Evolutionary conservation across 2,888 invertebrate species (phyloP).

Genomic region (Melieria crassipennis): DNA sequence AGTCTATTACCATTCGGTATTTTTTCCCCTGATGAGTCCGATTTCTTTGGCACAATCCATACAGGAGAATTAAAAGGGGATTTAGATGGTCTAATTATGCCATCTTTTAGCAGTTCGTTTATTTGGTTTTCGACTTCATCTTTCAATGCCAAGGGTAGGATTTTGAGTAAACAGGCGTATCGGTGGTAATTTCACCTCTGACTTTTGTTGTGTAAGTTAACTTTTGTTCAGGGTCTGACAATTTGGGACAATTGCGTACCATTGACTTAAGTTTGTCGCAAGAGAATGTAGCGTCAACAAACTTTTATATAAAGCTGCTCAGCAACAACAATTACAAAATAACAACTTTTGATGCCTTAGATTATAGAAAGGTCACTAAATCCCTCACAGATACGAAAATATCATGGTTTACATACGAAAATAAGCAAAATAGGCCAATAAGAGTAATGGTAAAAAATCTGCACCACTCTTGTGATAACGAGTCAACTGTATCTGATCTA

Average conservation of each 20-base stretch:
- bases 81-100: no score
- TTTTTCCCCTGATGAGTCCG: background rate
- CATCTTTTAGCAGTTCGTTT: no score
- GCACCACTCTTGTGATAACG: slow-evolving; percentile 19
- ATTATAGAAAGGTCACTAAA: slow-evolving; percentile 14
- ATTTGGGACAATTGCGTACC: no score
- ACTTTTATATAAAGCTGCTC: background rate
- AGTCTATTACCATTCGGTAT: background rate
- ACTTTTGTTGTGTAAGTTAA: no score
- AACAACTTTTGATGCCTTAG: background rate
- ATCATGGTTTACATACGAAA: slow-evolving; percentile 9
- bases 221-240: no score
- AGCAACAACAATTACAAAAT: slow-evolving; percentile 12
- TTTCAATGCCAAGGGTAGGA: no score
- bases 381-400: background rate
- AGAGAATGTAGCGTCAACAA: background rate
- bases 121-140: no score
- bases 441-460: slow-evolving; percentile 16
- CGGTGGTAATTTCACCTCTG: no score
- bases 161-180: no score
- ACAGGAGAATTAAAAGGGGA: background rate
- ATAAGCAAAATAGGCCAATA: slow-evolving; percentile 9
- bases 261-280: no score
- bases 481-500: slow-evolving; percentile 16
- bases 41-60: background rate